These are phyloP conservation scores for Sminthurides bifidus DNA, from an alignment of 1,140 invertebrate genomes.

Conservation along the genomic window DNA sequence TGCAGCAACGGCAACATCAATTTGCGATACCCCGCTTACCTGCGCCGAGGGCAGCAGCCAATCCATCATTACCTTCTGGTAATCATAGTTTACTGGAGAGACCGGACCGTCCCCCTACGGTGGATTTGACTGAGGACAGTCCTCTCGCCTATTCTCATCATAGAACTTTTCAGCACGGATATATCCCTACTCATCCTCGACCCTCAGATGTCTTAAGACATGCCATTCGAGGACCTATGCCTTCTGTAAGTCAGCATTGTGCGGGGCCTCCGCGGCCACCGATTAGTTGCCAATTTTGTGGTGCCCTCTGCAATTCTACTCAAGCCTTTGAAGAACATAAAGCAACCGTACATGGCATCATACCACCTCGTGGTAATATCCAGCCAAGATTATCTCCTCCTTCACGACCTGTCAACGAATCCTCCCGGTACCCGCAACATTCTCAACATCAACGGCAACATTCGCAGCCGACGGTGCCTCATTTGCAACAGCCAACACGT, in stretches of 20 bases:
- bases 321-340: constrained; percentile 12
- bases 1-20: constrained; percentile 6
- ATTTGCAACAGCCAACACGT: constrained; percentile 7
- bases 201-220: background rate
- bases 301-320: background rate
- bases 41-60: constrained; percentile 7
- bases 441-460: background rate
- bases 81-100: constrained; percentile 7
- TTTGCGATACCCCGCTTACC: constrained; percentile 18
- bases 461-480: background rate
- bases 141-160: background rate
- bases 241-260: too few species aligned
- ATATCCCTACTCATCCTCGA: background rate
- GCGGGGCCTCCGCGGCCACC: background rate
- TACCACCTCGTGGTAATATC: background rate
- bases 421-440: background rate
- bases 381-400: background rate
- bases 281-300: constrained; percentile 6
- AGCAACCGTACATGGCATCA: background rate
- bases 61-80: background rate
- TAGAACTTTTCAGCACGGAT: too few species aligned
- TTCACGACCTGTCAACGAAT: background rate
- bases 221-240: background rate
- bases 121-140: constrained; percentile 29
- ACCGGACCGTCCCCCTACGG: constrained; percentile 27